Conservation (phyloP, 1,140 invertebrate genomes). For the Trichoplusia ni region DNA sequence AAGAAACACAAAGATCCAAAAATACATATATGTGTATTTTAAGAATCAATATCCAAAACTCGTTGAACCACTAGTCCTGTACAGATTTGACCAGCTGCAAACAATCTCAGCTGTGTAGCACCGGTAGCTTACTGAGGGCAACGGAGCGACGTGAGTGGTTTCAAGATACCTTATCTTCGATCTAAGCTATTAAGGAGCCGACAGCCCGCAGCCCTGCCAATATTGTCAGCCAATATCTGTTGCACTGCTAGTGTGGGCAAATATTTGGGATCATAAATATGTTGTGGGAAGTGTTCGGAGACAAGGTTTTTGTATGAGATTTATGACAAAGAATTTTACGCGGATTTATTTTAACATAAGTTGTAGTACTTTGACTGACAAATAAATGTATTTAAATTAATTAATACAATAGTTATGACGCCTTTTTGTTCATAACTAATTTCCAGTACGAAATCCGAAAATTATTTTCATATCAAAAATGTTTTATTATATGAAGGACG, state of each 20-base stretch:
- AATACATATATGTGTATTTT: too few species aligned
- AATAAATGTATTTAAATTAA: too few species aligned
- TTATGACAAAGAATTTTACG: too few species aligned
- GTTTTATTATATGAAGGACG: too few species aligned
- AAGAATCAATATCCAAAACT: background rate
- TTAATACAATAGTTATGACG: too few species aligned
- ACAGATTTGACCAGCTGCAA: background rate
- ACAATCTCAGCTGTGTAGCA: constrained; percentile 10
- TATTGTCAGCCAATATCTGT: constrained; percentile 4
- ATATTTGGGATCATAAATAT: background rate
- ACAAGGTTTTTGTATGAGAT: too few species aligned
- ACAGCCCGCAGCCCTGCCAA: background rate
- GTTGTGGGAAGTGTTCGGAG: background rate
- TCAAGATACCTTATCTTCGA: constrained; percentile 28
- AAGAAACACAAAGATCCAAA: too few species aligned
- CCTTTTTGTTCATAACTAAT: too few species aligned
- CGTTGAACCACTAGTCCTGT: background rate
- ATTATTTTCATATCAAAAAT: too few species aligned
- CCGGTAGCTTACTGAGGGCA: constrained; percentile 8
- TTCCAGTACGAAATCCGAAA: too few species aligned
- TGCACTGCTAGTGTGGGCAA: background rate
- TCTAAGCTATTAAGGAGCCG: constrained; percentile 7
- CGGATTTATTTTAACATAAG: too few species aligned
- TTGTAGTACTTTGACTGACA: too few species aligned
- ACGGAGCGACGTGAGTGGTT: constrained; percentile 16